phyloP scores from a whole-genome alignment of 2,113 vertebrate genomes.

The Rhynchopsitta pachyrhyncha region DNA sequence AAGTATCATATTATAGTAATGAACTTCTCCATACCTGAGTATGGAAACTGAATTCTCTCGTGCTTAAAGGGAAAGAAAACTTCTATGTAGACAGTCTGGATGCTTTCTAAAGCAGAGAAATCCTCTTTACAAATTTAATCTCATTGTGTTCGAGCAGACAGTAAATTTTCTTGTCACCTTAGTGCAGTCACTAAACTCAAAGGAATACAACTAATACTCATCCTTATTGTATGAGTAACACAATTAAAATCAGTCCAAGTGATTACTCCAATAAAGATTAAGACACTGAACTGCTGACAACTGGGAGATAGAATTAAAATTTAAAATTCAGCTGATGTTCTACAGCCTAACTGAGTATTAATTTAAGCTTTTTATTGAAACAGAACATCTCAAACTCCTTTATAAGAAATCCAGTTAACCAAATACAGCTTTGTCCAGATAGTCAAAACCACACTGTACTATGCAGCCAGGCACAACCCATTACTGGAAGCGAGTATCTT shows the following conservation, averaged over 20 bases:
- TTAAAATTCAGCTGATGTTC: background rate
- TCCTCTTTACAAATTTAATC: slow-evolving; percentile 35
- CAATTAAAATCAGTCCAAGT: background rate
- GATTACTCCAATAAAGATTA: background rate
- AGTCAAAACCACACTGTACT: background rate
- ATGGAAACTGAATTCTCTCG: background rate
- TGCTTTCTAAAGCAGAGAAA: slow-evolving; percentile 34
- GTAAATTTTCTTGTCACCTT: background rate
- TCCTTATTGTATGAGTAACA: background rate
- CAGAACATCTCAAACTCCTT: background rate
- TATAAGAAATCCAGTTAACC: background rate
- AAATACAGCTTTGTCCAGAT: background rate
- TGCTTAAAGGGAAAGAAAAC: background rate
- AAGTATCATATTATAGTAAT: background rate
- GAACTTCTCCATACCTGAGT: background rate
- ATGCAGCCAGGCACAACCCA: background rate
- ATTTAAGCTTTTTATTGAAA: background rate
- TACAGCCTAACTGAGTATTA: background rate
- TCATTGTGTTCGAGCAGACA: background rate
- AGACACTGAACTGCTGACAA: background rate
- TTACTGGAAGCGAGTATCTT: background rate
- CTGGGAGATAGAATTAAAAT: background rate
- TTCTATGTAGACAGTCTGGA: background rate
- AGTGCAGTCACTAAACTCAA: background rate
- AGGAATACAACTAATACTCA: background rate